Conservation (phyloP, 2,888 invertebrate genomes). For the Gonocerus acuteangulatus region DNA sequence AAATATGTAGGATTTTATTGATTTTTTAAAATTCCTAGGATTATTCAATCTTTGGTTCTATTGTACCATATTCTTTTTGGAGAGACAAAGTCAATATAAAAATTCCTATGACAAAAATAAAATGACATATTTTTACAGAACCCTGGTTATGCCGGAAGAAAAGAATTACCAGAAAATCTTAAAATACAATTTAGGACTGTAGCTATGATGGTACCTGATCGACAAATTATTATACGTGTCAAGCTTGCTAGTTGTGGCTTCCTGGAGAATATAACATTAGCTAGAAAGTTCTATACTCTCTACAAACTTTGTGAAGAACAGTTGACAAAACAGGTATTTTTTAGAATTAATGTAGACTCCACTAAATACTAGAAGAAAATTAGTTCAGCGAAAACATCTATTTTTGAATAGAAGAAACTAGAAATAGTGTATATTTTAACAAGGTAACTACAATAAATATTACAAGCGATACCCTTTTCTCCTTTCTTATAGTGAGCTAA, state of each 20-base stretch:
- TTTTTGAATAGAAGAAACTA: not conserved
- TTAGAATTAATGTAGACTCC: too few relatives aligned
- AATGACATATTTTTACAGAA: conserved; percentile 65
- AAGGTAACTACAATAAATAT: too few relatives aligned
- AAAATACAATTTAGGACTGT: conserved; percentile 97
- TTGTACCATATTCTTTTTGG: too few relatives aligned
- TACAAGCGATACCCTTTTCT: too few relatives aligned
- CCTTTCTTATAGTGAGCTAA: too few relatives aligned
- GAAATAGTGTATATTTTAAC: not conserved
- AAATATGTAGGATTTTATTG: too few relatives aligned
- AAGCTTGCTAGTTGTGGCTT: conserved; percentile 95
- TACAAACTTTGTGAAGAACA: conserved; percentile 97
- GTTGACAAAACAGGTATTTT: conserved; percentile 78
- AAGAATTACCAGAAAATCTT: conserved; percentile 91
- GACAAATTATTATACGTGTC: conserved; percentile 93
- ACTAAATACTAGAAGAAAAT: not conserved
- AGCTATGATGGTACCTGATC: conserved; percentile 97
- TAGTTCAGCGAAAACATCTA: not conserved
- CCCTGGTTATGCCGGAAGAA: conserved; percentile 93
- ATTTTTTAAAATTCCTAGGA: too few relatives aligned
- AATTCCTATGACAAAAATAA: too few relatives aligned
- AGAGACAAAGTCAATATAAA: too few relatives aligned
- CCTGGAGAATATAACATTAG: conserved; percentile 86
- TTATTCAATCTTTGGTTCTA: too few relatives aligned
- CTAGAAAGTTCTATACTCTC: conserved; percentile 90